A percentile compares a stretch with the other conserved stretches of the same genome.
Conservation (phyloP, 2,888 invertebrate species). For the Trichacis sp. region DNA sequence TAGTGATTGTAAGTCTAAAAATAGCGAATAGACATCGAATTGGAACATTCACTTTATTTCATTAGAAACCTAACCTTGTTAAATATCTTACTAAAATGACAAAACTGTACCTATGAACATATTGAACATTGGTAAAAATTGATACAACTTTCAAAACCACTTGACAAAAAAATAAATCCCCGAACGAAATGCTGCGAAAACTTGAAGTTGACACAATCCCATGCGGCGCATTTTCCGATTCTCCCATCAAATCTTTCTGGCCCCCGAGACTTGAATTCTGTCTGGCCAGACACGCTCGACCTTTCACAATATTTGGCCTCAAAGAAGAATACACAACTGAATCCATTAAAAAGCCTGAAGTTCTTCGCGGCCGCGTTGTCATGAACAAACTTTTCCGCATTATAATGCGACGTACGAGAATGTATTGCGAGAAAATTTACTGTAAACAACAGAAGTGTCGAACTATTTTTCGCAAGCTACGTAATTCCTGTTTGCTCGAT, state of each 20-base stretch:
- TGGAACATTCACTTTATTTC: no score
- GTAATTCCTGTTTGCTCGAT: not conserved
- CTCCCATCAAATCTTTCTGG: constrained; percentile 18
- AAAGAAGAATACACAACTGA: not conserved
- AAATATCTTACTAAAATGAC: no score
- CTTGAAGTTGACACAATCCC: not conserved
- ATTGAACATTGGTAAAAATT: no score
- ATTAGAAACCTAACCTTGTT: no score
- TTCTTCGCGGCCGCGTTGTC: not conserved
- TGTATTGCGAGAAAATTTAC: no score
- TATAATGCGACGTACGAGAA: not conserved
- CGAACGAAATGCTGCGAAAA: not conserved
- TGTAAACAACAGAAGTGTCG: no score
- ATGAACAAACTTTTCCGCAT: not conserved
- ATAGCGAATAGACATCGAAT: no score
- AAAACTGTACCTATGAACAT: no score
- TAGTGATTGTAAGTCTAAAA: no score
- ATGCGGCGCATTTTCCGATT: not conserved
- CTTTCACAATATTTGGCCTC: constrained; percentile 17
- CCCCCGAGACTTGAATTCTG: constrained; percentile 8
- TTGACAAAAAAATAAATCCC: constrained; percentile 1
- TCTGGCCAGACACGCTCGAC: constrained; percentile 26
- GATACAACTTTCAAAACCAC: no score
- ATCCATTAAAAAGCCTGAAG: not conserved
- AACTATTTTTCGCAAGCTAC: not conserved